Conservation (phyloP, 2,113 vertebrate species). For the Neodontobutis hainanensis region DNA sequence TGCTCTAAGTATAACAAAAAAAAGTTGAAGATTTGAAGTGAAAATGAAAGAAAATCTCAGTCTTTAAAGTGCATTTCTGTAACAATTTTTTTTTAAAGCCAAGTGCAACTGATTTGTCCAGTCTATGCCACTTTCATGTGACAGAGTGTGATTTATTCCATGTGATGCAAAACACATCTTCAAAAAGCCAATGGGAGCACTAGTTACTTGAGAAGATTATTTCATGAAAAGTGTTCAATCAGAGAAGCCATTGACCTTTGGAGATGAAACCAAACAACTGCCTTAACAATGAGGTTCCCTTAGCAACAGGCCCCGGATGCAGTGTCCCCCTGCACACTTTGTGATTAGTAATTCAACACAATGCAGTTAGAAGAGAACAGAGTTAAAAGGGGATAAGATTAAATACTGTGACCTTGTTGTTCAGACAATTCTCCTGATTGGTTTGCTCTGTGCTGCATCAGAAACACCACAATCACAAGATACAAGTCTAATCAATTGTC, state of each 20-base stretch:
- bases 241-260: slow-evolving; percentile 63
- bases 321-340: slow-evolving; percentile 32
- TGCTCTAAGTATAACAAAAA: neutral
- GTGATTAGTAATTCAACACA: slow-evolving; percentile 47
- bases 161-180: neutral
- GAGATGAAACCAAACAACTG: slow-evolving; percentile 48
- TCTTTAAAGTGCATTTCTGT: neutral
- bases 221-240: slow-evolving; percentile 55
- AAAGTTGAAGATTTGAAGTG: neutral
- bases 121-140: slow-evolving; percentile 9
- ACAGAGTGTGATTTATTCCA: slow-evolving; percentile 16
- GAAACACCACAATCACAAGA: neutral
- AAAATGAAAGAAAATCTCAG: slow-evolving; percentile 1
- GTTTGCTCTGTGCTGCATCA: neutral
- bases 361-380: neutral
- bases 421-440: slow-evolving; percentile 27
- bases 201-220: slow-evolving; percentile 22
- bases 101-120: neutral
- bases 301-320: slow-evolving; percentile 45
- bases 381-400: slow-evolving; percentile 23
- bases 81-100: neutral
- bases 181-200: slow-evolving; percentile 1
- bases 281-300: slow-evolving; percentile 47
- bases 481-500: neutral
- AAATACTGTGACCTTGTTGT: neutral